Percentiles rank a stretch among this genome's conserved stretches.
Evolutionary conservation across 2,888 invertebrate genomes (phyloP).

Genomic region (Candidula unifasciata): DNA sequence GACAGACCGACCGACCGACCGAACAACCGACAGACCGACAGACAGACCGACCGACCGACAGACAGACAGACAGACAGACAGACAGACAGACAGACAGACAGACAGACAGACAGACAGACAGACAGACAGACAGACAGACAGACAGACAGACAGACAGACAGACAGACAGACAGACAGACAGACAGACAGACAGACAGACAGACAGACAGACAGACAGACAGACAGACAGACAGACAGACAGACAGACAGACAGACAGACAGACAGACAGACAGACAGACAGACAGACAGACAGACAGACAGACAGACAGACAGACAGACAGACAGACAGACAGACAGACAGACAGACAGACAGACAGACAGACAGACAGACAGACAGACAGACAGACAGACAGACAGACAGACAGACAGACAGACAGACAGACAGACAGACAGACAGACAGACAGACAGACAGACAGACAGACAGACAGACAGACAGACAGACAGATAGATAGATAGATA

Average conservation of each 20-base stretch:
- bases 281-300: conserved; percentile 9
- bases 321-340: conserved; percentile 8
- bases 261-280: conserved; percentile 26
- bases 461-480: conserved; percentile 8
- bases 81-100: conserved; percentile 13
- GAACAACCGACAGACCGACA: not conserved
- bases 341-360: conserved; percentile 8
- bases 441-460: conserved; percentile 8
- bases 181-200: conserved; percentile 18
- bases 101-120: conserved; percentile 11
- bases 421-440: conserved; percentile 8
- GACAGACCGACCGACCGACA: not conserved
- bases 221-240: conserved; percentile 8
- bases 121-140: not conserved
- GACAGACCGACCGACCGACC: too few relatives aligned
- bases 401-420: conserved; percentile 8
- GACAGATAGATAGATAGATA: not conserved
- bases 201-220: conserved; percentile 23
- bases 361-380: conserved; percentile 8
- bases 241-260: conserved; percentile 25
- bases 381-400: conserved; percentile 8
- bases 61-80: conserved; percentile 8
- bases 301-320: conserved; percentile 8
- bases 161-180: conserved; percentile 33
- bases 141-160: conserved; percentile 34